These are phyloP conservation scores for Ovis canadensis DNA, from an alignment of 2,113 vertebrate genomes.

Conservation along the genomic window DNA sequence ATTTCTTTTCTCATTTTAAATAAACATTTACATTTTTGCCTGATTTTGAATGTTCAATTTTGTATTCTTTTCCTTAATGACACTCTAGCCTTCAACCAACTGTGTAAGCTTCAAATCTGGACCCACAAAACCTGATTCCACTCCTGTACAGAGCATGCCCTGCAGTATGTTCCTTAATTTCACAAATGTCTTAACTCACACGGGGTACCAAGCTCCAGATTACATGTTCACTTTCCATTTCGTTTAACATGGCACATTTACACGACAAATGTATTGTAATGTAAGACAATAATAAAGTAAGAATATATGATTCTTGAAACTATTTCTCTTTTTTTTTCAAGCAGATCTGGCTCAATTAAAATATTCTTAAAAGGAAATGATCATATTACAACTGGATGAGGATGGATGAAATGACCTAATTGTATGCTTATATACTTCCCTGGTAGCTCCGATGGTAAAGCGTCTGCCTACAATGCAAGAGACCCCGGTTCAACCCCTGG, in stretches of 20 bases:
- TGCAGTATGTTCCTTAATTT: background rate
- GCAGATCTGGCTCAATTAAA: constrained; percentile 4
- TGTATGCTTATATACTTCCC: background rate
- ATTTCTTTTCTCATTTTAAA: constrained; percentile 2
- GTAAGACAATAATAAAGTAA: background rate
- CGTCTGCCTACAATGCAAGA: background rate
- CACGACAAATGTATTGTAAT: background rate
- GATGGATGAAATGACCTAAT: background rate
- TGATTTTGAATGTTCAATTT: background rate
- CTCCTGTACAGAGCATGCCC: background rate
- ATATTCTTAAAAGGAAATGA: background rate
- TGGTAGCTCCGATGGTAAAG: background rate
- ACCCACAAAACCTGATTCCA: background rate
- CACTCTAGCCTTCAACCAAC: background rate
- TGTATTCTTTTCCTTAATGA: background rate
- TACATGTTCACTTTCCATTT: background rate
- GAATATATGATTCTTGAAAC: background rate
- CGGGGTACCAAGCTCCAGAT: background rate
- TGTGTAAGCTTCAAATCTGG: background rate
- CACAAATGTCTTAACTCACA: background rate
- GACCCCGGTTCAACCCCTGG: background rate
- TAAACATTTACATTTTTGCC: background rate
- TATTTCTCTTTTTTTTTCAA: background rate
- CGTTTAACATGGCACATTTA: background rate
- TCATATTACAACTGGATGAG: background rate